phyloP scores from a whole-genome alignment of 2,113 vertebrate genomes.

The Lepus timidus region DNA sequence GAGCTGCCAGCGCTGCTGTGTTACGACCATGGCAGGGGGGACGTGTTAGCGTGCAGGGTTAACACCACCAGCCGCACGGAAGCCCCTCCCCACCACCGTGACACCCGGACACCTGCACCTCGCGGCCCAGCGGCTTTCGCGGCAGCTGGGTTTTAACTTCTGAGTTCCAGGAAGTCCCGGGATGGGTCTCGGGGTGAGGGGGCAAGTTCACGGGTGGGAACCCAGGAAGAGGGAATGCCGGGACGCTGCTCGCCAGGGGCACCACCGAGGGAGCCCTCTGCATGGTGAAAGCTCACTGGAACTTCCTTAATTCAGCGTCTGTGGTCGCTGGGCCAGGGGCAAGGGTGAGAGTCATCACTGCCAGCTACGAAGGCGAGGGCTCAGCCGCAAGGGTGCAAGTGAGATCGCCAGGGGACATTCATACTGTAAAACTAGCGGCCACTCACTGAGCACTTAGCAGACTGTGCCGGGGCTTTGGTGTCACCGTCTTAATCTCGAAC shows the following conservation, averaged over 20 bases:
- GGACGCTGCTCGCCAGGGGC: accelerated
- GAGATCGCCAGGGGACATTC: background rate
- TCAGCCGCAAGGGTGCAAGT: background rate
- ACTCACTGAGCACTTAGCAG: too few relatives aligned
- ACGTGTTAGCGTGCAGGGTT: slow-evolving; percentile 61
- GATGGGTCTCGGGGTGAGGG: background rate
- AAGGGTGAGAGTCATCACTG: background rate
- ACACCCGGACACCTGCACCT: background rate
- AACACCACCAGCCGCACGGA: background rate
- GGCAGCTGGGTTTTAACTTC: background rate
- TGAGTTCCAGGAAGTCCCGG: background rate
- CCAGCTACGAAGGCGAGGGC: background rate
- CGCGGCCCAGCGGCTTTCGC: background rate
- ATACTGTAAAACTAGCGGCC: background rate
- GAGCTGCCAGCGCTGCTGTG: slow-evolving; percentile 29
- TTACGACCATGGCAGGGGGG: slow-evolving; percentile 41
- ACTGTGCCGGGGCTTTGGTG: background rate
- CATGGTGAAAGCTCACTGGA: accelerated
- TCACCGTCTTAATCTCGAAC: background rate
- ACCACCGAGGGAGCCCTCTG: accelerated
- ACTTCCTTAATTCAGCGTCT: background rate
- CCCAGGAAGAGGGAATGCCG: background rate
- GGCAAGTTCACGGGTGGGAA: background rate
- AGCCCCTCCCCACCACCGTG: background rate
- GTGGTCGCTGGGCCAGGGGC: background rate